A percentile compares a stretch with the other conserved stretches of the same genome.
These are phyloP conservation scores for Cistogaster globosa DNA, from an alignment of 2,888 invertebrate genomes.

Conservation along the genomic window DNA sequence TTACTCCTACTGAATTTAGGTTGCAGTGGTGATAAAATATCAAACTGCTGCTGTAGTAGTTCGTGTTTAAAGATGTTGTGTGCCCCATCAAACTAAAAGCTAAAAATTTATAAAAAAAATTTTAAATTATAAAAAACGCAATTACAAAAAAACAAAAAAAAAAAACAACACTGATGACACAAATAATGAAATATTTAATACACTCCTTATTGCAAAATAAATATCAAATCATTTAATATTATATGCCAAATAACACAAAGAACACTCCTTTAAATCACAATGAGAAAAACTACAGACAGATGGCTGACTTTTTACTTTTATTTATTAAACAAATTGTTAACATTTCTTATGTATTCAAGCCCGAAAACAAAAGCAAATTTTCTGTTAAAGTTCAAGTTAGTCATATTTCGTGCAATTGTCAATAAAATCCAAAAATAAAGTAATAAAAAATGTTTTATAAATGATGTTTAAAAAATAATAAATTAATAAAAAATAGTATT, in stretches of 20 bases:
- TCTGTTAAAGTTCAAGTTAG: conserved; percentile 68
- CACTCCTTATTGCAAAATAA: conserved; percentile 59
- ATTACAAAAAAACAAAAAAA: neutral
- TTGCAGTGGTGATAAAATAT: conserved; percentile 16
- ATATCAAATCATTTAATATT: conserved; percentile 18
- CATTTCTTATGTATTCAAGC: conserved; percentile 25
- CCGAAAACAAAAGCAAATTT: conserved; percentile 47
- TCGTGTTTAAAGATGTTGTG: neutral
- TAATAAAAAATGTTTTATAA: conserved; percentile 31
- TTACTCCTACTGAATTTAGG: conserved; percentile 10
- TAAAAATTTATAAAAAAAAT: neutral
- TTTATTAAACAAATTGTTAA: conserved; percentile 47
- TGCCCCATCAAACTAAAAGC: conserved; percentile 3
- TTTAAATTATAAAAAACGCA: neutral
- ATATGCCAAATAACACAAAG: conserved; percentile 9
- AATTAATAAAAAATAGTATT: conserved; percentile 15
- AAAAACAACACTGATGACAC: conserved; percentile 33
- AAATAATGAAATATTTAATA: conserved; percentile 37
- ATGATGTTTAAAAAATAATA: conserved; percentile 54
- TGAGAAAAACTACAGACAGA: neutral
- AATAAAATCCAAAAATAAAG: neutral
- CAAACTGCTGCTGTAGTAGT: neutral
- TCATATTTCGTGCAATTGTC: conserved; percentile 64
- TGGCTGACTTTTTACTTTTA: neutral
- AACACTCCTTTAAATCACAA: conserved; percentile 63